phyloP scores from a whole-genome alignment of 2,888 invertebrate species.

The Lasioglossum leucozonium region DNA sequence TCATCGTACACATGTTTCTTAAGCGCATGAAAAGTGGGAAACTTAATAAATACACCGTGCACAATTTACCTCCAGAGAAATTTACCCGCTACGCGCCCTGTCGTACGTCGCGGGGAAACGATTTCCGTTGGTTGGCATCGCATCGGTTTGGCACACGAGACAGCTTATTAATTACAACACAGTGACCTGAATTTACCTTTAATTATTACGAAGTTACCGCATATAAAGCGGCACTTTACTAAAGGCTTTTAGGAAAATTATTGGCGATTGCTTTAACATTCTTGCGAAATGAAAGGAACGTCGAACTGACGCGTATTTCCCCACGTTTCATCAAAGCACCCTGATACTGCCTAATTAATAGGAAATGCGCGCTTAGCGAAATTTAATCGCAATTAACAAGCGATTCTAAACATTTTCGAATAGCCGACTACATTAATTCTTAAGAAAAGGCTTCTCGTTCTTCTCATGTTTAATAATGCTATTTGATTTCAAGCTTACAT shows the following conservation, averaged over 20 bases:
- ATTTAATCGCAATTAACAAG: not conserved
- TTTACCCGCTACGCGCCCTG: constrained; percentile 12
- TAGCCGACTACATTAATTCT: not conserved
- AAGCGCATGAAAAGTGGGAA: constrained; percentile 8
- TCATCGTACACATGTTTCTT: not conserved
- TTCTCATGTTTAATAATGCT: not conserved
- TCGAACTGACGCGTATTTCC: not conserved
- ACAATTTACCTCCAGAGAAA: constrained; percentile 29
- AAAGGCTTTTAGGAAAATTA: constrained; percentile 50
- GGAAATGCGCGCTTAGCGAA: not conserved
- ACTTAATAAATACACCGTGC: constrained; percentile 26
- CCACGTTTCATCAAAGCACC: constrained; percentile 20
- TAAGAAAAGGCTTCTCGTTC: not conserved
- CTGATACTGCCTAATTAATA: not conserved
- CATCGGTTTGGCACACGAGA: constrained; percentile 37
- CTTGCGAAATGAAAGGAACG: constrained; percentile 17
- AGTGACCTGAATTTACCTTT: constrained; percentile 51
- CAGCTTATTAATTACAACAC: constrained; percentile 52
- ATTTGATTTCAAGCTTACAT: not conserved
- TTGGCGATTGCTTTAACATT: constrained; percentile 46
- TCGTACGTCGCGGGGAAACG: not conserved
- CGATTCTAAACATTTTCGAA: not conserved
- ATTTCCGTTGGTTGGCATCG: constrained; percentile 39
- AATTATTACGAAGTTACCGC: constrained; percentile 48
- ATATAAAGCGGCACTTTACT: constrained; percentile 20